Evolutionary conservation across 2,797 vertebrate genomes (phyloP), one percentile per base, ranked within the genome.

Genomic region (Poecilia velifera): DNA sequence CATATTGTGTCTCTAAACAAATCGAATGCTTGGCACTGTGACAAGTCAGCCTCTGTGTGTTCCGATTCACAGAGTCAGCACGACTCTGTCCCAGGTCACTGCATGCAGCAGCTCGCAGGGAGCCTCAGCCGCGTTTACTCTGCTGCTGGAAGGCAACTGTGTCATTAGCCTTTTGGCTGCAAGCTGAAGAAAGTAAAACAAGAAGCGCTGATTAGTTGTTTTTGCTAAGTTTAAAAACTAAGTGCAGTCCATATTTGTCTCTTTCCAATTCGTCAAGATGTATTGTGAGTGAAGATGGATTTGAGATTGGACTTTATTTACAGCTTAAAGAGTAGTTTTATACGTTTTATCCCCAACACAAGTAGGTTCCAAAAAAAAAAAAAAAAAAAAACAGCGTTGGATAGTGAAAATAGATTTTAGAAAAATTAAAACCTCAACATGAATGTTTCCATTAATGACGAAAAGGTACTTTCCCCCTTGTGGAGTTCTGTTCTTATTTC

Each of bases 1-100:
- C 94, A 95, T 92, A 93, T 93, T 95, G 93, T 91, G 92, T 90
- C 91, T 93, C 91, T 89, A 91, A 95, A 95, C 92, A 92, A 95
- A 93, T 94, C 82, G 92, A 94, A 91, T 74, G 83, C 74, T 91
- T 94, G 94, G 92, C 93, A 85, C 83, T 49, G 86, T 84, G 91
- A 92, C 94, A 91, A 88, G 86, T 10, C 90, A 76, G 92, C 84
- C 85, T 90, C 90, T 80, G 83, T 89, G 88, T 62, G 90, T 72
- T 84, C 81, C 85, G 87, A 90, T 87, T 84, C 88, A 89, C 86
- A 72, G 78, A 93, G 92, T 93, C 92, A 94, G 91, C 87, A 81
- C 86, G 87, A 86, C 80, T 70, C 83, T 78, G 89, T 92, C 90
- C 87, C 91, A 84, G 92, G 94, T 94, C 94, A 91, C 84, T 55